Evolutionary conservation across 2,888 invertebrate species (phyloP).

Genomic region (Cremastinae sp.): DNA sequence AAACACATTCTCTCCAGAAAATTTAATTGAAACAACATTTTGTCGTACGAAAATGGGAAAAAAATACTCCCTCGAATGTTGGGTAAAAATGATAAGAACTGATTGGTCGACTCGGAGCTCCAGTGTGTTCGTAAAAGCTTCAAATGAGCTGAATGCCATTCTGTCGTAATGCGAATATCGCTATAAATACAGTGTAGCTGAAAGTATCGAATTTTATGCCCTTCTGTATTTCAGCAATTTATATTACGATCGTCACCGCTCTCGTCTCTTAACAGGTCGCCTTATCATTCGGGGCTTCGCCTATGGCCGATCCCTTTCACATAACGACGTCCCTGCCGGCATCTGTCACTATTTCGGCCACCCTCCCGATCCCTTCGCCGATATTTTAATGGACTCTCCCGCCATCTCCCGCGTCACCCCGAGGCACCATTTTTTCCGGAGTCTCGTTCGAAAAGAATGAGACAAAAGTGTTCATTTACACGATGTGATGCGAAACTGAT

Average conservation of each 20-base stretch:
- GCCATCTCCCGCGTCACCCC: background rate
- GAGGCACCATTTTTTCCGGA: background rate
- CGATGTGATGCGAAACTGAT: too few relatives aligned
- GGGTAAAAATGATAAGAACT: too few relatives aligned
- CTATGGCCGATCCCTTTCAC: constrained; percentile 36
- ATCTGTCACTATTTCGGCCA: background rate
- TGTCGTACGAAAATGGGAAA: too few relatives aligned
- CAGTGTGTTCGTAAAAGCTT: too few relatives aligned
- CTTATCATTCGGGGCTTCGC: constrained; percentile 28
- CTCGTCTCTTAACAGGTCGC: constrained; percentile 34
- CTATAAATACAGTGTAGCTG: too few relatives aligned
- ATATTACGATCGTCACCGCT: constrained; percentile 11
- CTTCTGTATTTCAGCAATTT: background rate
- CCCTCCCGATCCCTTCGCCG: background rate
- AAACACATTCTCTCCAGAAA: too few relatives aligned
- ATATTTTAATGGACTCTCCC: constrained; percentile 46
- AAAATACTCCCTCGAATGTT: too few relatives aligned
- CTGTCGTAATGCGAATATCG: too few relatives aligned
- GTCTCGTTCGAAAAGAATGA: constrained; percentile 10
- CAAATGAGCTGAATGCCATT: too few relatives aligned
- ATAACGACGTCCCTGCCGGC: constrained; percentile 11
- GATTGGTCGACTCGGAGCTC: too few relatives aligned
- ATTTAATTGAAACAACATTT: too few relatives aligned
- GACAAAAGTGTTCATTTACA: background rate
- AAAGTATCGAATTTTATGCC: background rate